These are phyloP conservation scores for Ciona savignyi DNA, from an alignment of 23 tunicate genomes.

Conservation along the genomic window DNA sequence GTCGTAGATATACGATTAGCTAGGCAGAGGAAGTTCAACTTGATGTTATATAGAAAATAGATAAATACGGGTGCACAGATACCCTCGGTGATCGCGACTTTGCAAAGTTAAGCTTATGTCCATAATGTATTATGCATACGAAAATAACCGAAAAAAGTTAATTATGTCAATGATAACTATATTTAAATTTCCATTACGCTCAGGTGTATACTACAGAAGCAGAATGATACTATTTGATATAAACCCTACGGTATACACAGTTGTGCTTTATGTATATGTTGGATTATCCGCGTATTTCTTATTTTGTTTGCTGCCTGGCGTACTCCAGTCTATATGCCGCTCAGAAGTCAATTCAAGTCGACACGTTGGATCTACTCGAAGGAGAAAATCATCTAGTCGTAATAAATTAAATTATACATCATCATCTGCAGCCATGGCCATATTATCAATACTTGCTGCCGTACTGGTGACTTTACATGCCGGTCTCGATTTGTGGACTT, in stretches of 20 bases:
- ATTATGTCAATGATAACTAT: too few species aligned
- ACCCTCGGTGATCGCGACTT: too few species aligned
- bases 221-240: background rate
- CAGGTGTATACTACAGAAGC: too few species aligned
- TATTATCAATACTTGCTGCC: background rate
- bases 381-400: background rate
- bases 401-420: background rate
- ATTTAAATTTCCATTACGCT: too few species aligned
- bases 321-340: background rate
- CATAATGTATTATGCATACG: too few species aligned
- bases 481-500: background rate
- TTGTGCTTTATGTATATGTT: background rate
- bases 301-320: background rate
- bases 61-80: too few species aligned
- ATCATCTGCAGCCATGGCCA: background rate
- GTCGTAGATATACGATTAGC: too few species aligned
- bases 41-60: too few species aligned
- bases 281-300: background rate
- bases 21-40: too few species aligned
- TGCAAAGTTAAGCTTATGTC: too few species aligned
- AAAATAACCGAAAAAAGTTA: too few species aligned
- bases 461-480: background rate
- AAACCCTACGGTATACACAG: background rate
- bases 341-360: background rate
- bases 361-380: background rate